These are phyloP conservation scores for Mycteria americana DNA, from an alignment of 2,797 vertebrate species.

Conservation along the genomic window DNA sequence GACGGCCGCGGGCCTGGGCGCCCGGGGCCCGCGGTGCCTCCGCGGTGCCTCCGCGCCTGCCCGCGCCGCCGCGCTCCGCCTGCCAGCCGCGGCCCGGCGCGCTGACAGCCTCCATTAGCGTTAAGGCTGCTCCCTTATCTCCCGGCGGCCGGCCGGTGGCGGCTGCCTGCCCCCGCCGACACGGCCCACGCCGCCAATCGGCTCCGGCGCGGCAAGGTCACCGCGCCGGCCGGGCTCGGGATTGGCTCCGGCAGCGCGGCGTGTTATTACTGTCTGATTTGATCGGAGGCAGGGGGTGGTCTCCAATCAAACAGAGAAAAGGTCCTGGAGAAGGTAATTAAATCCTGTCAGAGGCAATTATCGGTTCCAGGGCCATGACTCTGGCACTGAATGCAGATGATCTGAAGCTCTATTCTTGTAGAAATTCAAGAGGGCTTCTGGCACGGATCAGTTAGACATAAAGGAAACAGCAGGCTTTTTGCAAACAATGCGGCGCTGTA, in stretches of 20 bases:
- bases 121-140: conserved; percentile 68
- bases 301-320: conserved; percentile 88
- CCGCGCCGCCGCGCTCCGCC: not conserved
- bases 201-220: conserved; percentile 88
- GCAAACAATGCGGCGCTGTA: conserved; percentile 80
- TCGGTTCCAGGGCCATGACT: conserved; percentile 84
- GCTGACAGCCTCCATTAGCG: conserved; percentile 73
- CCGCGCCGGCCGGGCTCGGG: conserved; percentile 74
- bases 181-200: conserved; percentile 86
- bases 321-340: conserved; percentile 89
- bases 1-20: accelerated
- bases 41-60: conserved; percentile 39
- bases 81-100: conserved; percentile 3
- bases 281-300: conserved; percentile 85
- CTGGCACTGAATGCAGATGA: conserved; percentile 87
- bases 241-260: conserved; percentile 82
- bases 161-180: conserved; percentile 79
- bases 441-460: conserved; percentile 77
- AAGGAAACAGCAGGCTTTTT: conserved; percentile 78
- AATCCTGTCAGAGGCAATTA: conserved; percentile 91
- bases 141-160: conserved; percentile 55
- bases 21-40: not conserved
- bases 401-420: conserved; percentile 82
- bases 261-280: conserved; percentile 87
- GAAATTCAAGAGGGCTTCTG: conserved; percentile 82